phyloP scores from a whole-genome alignment of 2,888 invertebrate genomes.

The Nymphalis polychloros region DNA sequence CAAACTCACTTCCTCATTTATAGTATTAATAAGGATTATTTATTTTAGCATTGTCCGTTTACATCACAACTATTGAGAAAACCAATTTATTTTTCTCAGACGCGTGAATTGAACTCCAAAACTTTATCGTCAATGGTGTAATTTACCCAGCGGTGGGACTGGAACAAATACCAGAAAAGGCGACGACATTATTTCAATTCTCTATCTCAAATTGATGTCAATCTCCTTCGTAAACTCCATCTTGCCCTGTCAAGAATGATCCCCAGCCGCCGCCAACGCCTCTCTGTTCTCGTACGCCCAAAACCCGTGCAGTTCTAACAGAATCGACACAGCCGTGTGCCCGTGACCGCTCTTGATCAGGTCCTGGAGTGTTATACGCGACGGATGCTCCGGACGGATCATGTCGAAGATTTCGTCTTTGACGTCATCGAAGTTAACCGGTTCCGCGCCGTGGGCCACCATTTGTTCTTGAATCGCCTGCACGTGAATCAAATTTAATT shows the following conservation, averaged over 20 bases:
- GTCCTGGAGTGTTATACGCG: constrained; percentile 92
- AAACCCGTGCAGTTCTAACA: constrained; percentile 97
- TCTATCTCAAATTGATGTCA: constrained; percentile 28
- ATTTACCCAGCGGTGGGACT: too few relatives aligned
- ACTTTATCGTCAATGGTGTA: too few relatives aligned
- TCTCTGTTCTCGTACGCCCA: constrained; percentile 98
- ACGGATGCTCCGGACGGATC: constrained; percentile 93
- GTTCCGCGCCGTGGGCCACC: constrained; percentile 92
- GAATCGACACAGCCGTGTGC: constrained; percentile 95
- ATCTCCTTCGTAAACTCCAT: constrained; percentile 46
- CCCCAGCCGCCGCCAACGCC: constrained; percentile 86
- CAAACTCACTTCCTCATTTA: too few relatives aligned
- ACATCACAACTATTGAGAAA: too few relatives aligned
- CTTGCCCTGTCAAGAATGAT: constrained; percentile 65
- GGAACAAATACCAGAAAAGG: too few relatives aligned
- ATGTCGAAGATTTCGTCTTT: constrained; percentile 99
- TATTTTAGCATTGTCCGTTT: too few relatives aligned
- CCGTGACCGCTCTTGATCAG: constrained; percentile 93
- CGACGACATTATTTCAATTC: too few relatives aligned
- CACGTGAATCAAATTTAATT: background rate
- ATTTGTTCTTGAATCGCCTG: constrained; percentile 96
- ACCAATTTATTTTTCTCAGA: too few relatives aligned
- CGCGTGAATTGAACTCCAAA: too few relatives aligned
- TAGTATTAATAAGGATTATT: too few relatives aligned
- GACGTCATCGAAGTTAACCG: constrained; percentile 95